phyloP scores from a whole-genome alignment of 2,113 vertebrate species.

The Arenaria interpres region DNA sequence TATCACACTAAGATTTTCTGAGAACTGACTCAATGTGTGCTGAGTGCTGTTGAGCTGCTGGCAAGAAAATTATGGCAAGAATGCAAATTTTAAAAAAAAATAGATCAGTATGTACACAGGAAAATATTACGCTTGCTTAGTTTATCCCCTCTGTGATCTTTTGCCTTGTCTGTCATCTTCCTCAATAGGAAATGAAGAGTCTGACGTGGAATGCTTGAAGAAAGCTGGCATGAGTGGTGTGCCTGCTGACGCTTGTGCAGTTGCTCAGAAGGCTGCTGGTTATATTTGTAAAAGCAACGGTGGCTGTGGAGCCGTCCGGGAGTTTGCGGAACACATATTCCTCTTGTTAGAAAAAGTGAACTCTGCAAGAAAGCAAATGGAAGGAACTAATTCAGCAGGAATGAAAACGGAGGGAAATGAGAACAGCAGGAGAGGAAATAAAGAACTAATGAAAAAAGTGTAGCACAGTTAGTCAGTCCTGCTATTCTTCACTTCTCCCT shows the following conservation, averaged over 20 bases:
- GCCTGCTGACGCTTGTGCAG: slow-evolving; percentile 76
- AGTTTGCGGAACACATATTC: slow-evolving; percentile 89
- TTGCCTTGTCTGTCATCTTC: not conserved
- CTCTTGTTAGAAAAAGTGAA: slow-evolving; percentile 79
- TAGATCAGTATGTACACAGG: rapidly evolving
- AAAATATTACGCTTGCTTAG: not conserved
- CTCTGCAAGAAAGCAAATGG: slow-evolving; percentile 65
- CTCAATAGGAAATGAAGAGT: slow-evolving; percentile 81
- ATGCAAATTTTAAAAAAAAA: not conserved
- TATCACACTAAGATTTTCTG: not conserved
- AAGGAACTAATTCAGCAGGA: slow-evolving; percentile 37
- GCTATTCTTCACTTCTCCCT: not conserved
- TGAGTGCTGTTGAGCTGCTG: not conserved
- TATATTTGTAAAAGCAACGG: slow-evolving; percentile 80
- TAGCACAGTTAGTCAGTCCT: rapidly evolving
- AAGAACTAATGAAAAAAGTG: not conserved
- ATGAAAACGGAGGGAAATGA: slow-evolving; percentile 23
- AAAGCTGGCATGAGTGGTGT: slow-evolving; percentile 83
- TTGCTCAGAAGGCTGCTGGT: slow-evolving; percentile 78
- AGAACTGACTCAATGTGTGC: not conserved
- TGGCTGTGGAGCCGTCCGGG: slow-evolving; percentile 83
- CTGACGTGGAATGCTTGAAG: slow-evolving; percentile 85
- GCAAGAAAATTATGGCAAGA: not conserved
- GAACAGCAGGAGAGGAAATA: not conserved
- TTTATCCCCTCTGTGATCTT: not conserved